Percentiles rank a stretch among this genome's conserved stretches.
These are phyloP conservation scores for Lasioglossum baleicum DNA, from an alignment of 1,140 invertebrate species.

Conservation along the genomic window DNA sequence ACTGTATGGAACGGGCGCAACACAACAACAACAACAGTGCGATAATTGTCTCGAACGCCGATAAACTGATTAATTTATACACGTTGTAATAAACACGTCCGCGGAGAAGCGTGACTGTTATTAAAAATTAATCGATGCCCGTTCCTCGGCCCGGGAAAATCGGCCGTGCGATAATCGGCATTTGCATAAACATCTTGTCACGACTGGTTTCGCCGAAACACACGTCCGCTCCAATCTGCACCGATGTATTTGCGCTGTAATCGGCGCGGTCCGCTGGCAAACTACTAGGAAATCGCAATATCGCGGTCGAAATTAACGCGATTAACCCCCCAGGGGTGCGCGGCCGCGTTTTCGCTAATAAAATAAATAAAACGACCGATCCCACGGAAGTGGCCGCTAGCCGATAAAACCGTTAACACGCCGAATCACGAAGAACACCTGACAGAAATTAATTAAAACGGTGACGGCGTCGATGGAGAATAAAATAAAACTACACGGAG, in stretches of 20 bases:
- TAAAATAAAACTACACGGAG: neutral
- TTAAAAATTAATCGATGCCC: too few species aligned
- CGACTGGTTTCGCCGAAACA: neutral
- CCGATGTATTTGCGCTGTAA: too few species aligned
- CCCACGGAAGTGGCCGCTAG: neutral
- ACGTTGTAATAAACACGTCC: too few species aligned
- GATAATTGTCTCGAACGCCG: too few species aligned
- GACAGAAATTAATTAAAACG: constrained; percentile 1
- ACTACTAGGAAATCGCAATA: neutral
- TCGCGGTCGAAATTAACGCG: neutral
- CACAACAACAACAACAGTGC: too few species aligned
- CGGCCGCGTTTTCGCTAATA: neutral
- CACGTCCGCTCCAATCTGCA: too few species aligned
- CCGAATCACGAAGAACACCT: neutral
- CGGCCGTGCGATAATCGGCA: too few species aligned
- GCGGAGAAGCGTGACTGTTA: too few species aligned
- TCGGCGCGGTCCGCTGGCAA: too few species aligned
- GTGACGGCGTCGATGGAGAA: neutral
- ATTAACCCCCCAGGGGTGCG: neutral
- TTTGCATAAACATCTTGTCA: neutral
- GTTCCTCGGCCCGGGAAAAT: too few species aligned
- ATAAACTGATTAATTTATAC: too few species aligned
- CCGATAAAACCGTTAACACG: constrained; percentile 1
- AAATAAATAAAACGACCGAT: neutral
- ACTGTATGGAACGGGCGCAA: too few species aligned